Evolutionary conservation across 2,113 vertebrate genomes (phyloP), one percentile per base, ranked within the genome.

Genomic region (Cheilinus undulatus): DNA sequence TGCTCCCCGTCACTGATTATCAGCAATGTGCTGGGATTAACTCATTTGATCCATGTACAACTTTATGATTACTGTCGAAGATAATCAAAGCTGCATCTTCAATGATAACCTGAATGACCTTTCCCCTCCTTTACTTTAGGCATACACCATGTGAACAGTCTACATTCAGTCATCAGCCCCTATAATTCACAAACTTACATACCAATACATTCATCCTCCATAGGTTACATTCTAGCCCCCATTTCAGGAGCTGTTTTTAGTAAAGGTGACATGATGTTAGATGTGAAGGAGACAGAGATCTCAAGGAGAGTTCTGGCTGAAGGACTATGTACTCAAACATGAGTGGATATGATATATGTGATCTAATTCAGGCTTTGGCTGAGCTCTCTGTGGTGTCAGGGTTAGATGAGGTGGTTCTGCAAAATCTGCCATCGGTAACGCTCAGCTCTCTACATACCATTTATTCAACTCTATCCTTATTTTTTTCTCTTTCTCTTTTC

Each of bases 401-500:
- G 49, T 80, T 19, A 80, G 42, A 40, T 14, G 38, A 40, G 38
- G 38, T 40, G 38, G 2, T 40, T 40, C 38, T 3, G 17, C 38
- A 40, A 13, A 40, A 40, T 40, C 13, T 32, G 30, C 30, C 9
- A 5, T 69, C 70, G 69, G 53, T 58, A 64, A 22, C 53, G 52
- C 60, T 69, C 15, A 61, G 61, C 72, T 68, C 40, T 69, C 26
- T 45, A 52, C 76, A 79, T 67, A 40, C 62, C 24, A 78, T 82
- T 83, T 83, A 83, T 86, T 78, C 52, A 59, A 52, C 76, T 81
- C 79, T 51, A n/a, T 30, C 13, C n/a, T n/a, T n/a, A n/a, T n/a
- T n/a, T n/a, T n/a, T n/a, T n/a, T 73, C 32, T 54, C 32, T 56
- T 38, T 62, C 15, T 51, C 14, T 61, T 22, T 65, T 61, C 73